Conservation (phyloP, 1,140 invertebrate genomes). For the Hesperophylax magnus region DNA sequence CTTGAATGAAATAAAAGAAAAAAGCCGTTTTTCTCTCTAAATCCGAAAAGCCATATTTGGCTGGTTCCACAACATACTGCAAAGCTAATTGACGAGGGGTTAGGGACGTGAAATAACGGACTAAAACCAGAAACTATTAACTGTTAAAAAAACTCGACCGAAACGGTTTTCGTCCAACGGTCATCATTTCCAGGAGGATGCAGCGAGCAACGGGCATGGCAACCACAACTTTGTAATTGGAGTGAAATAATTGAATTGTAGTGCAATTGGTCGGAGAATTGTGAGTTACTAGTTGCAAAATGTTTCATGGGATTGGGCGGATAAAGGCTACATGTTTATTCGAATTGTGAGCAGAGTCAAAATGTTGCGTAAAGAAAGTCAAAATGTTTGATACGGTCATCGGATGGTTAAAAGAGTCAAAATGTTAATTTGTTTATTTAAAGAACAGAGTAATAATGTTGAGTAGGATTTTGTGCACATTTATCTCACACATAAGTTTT, state of each 20-base stretch:
- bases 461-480: too few species aligned
- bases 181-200: background rate
- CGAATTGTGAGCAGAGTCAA: background rate
- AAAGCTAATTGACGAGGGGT: background rate
- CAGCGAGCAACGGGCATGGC: background rate
- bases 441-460: too few species aligned
- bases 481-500: too few species aligned
- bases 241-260: slow-evolving; percentile 37
- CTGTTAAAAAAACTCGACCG: background rate
- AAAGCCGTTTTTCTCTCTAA: too few species aligned
- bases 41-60: too few species aligned
- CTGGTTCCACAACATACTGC: background rate
- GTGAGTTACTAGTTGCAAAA: too few species aligned
- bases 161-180: background rate
- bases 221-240: slow-evolving; percentile 20
- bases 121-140: background rate
- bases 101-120: background rate
- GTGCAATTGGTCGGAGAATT: slow-evolving; percentile 18
- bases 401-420: too few species aligned
- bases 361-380: background rate
- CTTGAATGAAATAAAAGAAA: too few species aligned
- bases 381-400: too few species aligned
- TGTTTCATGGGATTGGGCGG: too few species aligned
- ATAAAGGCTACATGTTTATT: too few species aligned
- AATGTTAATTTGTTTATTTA: too few species aligned